Percentiles rank a stretch among this genome's conserved stretches.
Evolutionary conservation across 2,888 invertebrate species (phyloP).

Genomic region (Iphiclides podalirius): DNA sequence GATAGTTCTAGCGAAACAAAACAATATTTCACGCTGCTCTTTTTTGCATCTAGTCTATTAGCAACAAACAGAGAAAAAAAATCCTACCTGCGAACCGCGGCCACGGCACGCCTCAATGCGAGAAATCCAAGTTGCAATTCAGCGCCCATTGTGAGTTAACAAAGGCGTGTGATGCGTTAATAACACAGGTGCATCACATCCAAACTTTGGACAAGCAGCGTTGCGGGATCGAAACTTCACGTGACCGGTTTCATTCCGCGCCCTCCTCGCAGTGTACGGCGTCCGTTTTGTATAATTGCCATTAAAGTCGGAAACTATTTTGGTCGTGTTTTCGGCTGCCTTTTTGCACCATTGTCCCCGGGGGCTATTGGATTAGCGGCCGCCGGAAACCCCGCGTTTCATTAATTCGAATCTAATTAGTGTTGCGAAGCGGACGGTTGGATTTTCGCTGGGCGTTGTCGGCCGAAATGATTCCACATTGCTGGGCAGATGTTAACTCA

Average conservation of each 20-base stretch:
- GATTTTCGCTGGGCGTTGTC: constrained; percentile 53
- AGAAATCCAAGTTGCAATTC: constrained; percentile 75
- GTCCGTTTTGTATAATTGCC: constrained; percentile 69
- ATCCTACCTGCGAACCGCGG: constrained; percentile 52
- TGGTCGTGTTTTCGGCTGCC: constrained; percentile 54
- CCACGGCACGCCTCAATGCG: constrained; percentile 47
- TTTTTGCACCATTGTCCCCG: constrained; percentile 57
- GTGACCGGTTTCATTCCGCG: constrained; percentile 71
- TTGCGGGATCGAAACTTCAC: constrained; percentile 48
- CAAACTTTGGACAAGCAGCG: constrained; percentile 48
- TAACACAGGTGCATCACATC: constrained; percentile 73
- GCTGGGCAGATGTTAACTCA: constrained; percentile 23
- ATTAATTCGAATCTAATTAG: constrained; percentile 72
- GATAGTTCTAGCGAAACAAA: constrained; percentile 22
- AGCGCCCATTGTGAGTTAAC: constrained; percentile 72
- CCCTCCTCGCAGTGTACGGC: constrained; percentile 65
- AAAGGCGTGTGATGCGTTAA: constrained; percentile 73
- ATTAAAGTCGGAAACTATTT: constrained; percentile 68
- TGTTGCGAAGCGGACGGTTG: constrained; percentile 52
- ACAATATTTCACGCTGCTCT: constrained; percentile 27
- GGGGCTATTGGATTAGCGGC: constrained; percentile 56
- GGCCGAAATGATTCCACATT: constrained; percentile 28
- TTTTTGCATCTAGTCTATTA: constrained; percentile 14
- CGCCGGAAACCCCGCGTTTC: constrained; percentile 62
- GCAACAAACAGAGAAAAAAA: constrained; percentile 37